A percentile compares a stretch with the other conserved stretches of the same genome.
phyloP scores from a whole-genome alignment of 2,113 vertebrate genomes.

The Ailuropoda melanoleuca region DNA sequence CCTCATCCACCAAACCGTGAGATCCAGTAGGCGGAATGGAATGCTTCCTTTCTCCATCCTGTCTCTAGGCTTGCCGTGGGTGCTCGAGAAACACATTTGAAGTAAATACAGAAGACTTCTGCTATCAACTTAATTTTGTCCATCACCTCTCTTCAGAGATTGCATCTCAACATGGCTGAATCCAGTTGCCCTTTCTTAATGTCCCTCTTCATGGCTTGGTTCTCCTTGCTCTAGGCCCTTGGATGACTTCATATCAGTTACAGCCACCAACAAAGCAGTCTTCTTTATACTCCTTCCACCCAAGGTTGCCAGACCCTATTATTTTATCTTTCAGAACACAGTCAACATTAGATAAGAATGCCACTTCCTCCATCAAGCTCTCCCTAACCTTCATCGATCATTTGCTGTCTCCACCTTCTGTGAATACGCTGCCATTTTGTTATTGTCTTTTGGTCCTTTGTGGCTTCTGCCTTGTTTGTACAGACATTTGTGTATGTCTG shows the following conservation, averaged over 20 bases:
- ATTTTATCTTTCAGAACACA: background rate
- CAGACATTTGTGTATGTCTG: background rate
- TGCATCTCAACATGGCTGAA: background rate
- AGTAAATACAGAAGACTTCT: background rate
- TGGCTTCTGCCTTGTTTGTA: background rate
- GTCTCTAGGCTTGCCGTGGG: fast-evolving
- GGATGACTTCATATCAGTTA: background rate
- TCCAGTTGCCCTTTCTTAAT: background rate
- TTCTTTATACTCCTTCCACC: background rate
- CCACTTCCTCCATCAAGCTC: background rate
- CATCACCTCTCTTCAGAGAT: background rate
- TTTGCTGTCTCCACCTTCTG: background rate
- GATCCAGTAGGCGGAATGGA: background rate
- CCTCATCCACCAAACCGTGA: too few relatives aligned
- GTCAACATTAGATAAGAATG: background rate
- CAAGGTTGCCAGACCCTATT: background rate
- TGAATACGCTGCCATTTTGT: background rate
- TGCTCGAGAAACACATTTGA: background rate
- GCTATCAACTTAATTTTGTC: background rate
- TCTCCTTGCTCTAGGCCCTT: background rate
- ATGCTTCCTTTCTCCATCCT: background rate
- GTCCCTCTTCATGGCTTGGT: background rate
- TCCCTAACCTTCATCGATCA: background rate
- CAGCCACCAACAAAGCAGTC: background rate
- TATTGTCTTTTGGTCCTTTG: background rate